phyloP scores from a whole-genome alignment of 2,797 vertebrate species.

The Coilia nasus region DNA sequence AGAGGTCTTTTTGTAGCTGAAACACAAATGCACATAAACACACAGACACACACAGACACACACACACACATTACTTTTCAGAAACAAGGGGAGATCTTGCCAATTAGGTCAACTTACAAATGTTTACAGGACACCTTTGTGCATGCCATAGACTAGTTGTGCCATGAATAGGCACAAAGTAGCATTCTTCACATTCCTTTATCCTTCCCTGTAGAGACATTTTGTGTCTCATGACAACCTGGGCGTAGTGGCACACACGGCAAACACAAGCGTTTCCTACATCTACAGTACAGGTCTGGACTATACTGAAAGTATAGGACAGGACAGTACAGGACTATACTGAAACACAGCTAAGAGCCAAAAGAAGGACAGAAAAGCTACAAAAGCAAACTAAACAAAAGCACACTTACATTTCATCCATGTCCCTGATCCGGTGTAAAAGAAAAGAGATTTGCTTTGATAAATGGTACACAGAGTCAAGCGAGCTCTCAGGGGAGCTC shows the following conservation, averaged over 20 bases:
- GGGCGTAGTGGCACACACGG: neutral
- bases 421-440: neutral
- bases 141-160: neutral
- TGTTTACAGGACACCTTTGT: neutral
- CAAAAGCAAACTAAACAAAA: neutral
- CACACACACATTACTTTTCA: slow-evolving; percentile 3
- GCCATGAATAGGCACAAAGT: neutral
- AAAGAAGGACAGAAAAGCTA: neutral
- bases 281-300: slow-evolving; percentile 14
- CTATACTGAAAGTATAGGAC: no score
- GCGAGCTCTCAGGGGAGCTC: neutral
- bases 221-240: neutral
- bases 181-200: neutral
- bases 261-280: neutral
- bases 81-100: neutral
- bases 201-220: neutral
- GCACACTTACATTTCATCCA: slow-evolving; percentile 10
- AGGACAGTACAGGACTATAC: neutral
- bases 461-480: neutral
- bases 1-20: slow-evolving; percentile 95
- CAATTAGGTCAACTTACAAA: neutral
- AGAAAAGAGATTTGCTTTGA: slow-evolving; percentile 18
- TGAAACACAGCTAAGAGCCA: neutral
- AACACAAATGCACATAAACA: slow-evolving; percentile 35
- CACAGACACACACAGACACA: slow-evolving; percentile 13